Conservation (phyloP, 2,113 vertebrate genomes). For the Hemicordylus capensis region DNA sequence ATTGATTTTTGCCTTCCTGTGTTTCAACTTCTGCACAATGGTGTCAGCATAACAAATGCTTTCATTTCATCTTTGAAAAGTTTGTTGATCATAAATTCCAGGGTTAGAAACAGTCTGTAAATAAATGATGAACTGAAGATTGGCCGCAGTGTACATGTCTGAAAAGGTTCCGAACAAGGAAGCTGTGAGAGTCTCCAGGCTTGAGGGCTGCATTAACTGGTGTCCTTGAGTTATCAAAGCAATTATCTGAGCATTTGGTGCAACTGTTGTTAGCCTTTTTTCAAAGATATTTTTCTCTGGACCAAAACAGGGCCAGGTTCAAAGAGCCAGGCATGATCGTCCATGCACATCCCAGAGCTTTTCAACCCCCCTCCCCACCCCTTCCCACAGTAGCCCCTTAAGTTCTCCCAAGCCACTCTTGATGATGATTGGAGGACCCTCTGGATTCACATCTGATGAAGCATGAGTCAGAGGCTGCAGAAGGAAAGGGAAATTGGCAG, state of each 20-base stretch:
- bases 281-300: neutral
- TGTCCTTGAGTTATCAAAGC: neutral
- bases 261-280: neutral
- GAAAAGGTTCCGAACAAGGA: neutral
- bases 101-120: constrained; percentile 44
- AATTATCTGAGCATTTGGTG: neutral
- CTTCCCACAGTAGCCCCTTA: neutral
- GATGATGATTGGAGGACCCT: neutral
- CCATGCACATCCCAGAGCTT: too few relatives aligned
- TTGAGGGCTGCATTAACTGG: neutral
- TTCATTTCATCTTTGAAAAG: constrained; percentile 49
- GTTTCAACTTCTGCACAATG: constrained; percentile 51
- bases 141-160: constrained; percentile 43
- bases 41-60: constrained; percentile 42
- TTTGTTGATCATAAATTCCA: constrained; percentile 57
- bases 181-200: neutral
- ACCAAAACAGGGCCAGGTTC: neutral
- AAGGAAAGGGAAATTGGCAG: neutral
- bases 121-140: constrained; percentile 47
- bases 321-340: neutral
- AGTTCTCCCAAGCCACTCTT: neutral
- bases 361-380: neutral
- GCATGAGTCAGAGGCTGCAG: neutral
- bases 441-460: neutral
- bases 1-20: constrained; percentile 43